Percentiles rank a stretch among this genome's conserved stretches.
Evolutionary conservation across 1,140 invertebrate genomes (phyloP).

Genomic region (Habropoda laboriosa): DNA sequence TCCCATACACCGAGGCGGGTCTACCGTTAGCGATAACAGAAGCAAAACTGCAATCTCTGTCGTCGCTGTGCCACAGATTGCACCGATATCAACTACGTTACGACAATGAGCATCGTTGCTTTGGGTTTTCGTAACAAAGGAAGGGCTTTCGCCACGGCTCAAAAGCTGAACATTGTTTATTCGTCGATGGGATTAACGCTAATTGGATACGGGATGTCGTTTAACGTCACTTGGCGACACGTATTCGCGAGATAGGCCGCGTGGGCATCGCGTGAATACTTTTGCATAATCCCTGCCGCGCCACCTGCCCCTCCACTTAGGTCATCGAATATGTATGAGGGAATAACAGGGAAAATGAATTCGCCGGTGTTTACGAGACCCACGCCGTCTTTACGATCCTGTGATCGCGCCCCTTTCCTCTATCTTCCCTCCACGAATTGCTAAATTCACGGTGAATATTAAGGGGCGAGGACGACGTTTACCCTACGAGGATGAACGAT

Average conservation of each 20-base stretch:
- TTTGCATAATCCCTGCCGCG: conserved; percentile 21
- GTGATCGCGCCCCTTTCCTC: not conserved
- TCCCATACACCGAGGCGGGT: not conserved
- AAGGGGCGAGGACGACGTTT: no score
- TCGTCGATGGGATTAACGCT: conserved; percentile 8
- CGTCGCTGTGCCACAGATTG: not conserved
- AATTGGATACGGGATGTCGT: conserved; percentile 29
- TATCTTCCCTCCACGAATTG: not conserved
- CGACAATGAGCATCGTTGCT: no score
- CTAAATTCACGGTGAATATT: not conserved
- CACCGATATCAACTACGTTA: not conserved
- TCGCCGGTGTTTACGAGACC: not conserved
- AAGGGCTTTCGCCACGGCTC: no score
- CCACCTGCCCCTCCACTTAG: not conserved
- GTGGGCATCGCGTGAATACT: conserved; percentile 5
- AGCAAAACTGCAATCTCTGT: no score
- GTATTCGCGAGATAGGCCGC: conserved; percentile 7
- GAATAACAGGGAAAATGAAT: conserved; percentile 32
- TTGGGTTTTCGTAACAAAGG: no score
- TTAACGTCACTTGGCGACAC: not conserved
- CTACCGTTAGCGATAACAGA: not conserved
- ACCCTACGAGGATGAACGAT: no score
- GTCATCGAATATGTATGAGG: conserved; percentile 28
- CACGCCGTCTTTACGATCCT: not conserved
- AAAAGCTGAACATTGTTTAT: not conserved